Percentiles rank a stretch among this genome's conserved stretches.
Conservation (phyloP, 1,140 invertebrate genomes). For the Copidosoma floridanum region DNA sequence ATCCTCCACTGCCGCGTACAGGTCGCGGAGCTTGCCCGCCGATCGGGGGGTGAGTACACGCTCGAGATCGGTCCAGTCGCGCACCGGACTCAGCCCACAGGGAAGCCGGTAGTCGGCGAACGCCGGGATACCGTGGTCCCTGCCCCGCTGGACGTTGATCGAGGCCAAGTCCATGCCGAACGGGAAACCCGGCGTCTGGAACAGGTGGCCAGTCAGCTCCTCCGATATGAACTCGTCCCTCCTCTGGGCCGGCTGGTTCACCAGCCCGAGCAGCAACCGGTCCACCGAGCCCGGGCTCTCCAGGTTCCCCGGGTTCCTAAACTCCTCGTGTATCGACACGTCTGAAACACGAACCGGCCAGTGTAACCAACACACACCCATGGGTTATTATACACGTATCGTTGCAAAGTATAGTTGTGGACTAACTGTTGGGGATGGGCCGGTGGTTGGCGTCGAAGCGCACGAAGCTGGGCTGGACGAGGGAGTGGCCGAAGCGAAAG, state of each 20-base stretch:
- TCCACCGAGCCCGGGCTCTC: slow-evolving; percentile 73
- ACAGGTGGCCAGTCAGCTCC: slow-evolving; percentile 84
- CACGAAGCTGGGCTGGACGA: slow-evolving; percentile 78
- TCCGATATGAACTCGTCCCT: slow-evolving; percentile 79
- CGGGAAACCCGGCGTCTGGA: slow-evolving; percentile 69
- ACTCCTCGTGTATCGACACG: slow-evolving; percentile 75
- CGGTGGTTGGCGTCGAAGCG: slow-evolving; percentile 65
- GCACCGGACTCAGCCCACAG: slow-evolving; percentile 72
- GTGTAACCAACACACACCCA: no score
- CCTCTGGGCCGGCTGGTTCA: slow-evolving; percentile 74
- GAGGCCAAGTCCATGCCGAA: slow-evolving; percentile 88
- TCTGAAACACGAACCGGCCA: no score
- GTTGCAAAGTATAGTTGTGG: no score
- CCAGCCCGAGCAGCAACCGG: slow-evolving; percentile 72
- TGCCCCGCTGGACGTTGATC: slow-evolving; percentile 82
- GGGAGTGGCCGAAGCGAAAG: slow-evolving; percentile 92
- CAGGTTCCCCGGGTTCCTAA: slow-evolving; percentile 62
- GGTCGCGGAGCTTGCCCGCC: slow-evolving; percentile 62
- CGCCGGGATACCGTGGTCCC: slow-evolving; percentile 86
- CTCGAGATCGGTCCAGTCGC: slow-evolving; percentile 74
- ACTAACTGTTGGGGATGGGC: slow-evolving; percentile 65
- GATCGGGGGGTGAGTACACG: slow-evolving; percentile 67
- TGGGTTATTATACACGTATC: no score
- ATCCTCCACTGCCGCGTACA: slow-evolving; percentile 77
- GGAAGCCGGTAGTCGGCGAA: slow-evolving; percentile 80